Evolutionary conservation across 2,113 vertebrate species (phyloP), one percentile per base, ranked within the genome.

Genomic region (Atrichornis clamosus): DNA sequence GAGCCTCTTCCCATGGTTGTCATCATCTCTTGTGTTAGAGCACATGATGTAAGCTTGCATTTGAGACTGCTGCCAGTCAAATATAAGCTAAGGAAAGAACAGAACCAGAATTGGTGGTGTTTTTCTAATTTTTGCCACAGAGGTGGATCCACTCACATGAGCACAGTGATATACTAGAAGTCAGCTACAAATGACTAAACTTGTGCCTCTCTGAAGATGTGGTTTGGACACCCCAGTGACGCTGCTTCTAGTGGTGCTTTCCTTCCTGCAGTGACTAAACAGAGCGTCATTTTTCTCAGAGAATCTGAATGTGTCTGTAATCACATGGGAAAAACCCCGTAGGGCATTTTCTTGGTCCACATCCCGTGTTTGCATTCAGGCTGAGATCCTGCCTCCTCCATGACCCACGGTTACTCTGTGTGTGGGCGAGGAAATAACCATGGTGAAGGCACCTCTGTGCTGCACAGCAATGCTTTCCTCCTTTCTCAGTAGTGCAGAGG

Each of bases 331-430:
- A 92, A 87, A 18, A 0, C 1, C 87, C 94, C 42, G 1, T 10
- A 93, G 90, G 69, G 35, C 79, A 77, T 96, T 96, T 96, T 90
- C 90, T 95, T 94, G 93, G 77, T 86, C 9, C 17, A 78, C 44
- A 41, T 82, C 79, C 94, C 60, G 7, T 86, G 76, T 89, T 87
- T 96, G 82, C 94, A 93, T 65, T 97, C 87, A 88, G 90, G 96
- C 96, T 96, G 96, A 97, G 95, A 96, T 96, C 92, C 96, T 96
- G 76, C 19, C 65, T 95, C 84, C 89, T 87, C 49, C 52, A 7
- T 82, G 92, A 93, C 95, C 92, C 69, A 32, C 3, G 7, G 76
- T 86, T 94, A 90, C 73, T 49, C 32, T 20, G 62, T 69, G 86
- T 84, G 95, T 95, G 88, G 95, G 92, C 15, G 86, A 78, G 74